Conservation (phyloP, 2,797 vertebrate genomes). For the Danio albolineatus region DNA sequence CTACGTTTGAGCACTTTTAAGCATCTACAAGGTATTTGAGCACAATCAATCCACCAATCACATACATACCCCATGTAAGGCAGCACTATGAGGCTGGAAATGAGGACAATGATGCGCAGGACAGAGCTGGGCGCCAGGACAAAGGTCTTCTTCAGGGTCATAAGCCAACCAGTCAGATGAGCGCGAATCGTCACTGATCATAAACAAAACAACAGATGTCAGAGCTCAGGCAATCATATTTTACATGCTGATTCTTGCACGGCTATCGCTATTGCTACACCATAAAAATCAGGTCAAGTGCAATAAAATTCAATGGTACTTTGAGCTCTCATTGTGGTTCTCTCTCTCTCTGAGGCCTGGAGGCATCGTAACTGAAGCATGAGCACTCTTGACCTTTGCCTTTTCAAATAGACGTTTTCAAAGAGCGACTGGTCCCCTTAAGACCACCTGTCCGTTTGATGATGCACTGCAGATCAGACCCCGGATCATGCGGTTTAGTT, state of each 20-base stretch:
- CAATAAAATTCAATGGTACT: neutral
- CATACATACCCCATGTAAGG: constrained; percentile 94
- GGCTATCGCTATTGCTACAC: neutral
- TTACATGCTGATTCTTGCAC: neutral
- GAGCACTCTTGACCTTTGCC: neutral
- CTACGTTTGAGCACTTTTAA: neutral
- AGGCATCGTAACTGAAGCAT: neutral
- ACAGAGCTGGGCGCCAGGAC: constrained; percentile 97
- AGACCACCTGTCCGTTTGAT: constrained; percentile 19
- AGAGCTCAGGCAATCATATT: neutral
- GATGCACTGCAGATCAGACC: constrained; percentile 3
- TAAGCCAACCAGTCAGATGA: constrained; percentile 97
- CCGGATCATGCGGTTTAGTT: neutral
- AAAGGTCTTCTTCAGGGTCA: constrained; percentile 99
- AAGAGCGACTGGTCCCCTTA: neutral
- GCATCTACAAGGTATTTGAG: too few relatives aligned
- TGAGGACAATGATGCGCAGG: constrained; percentile 96
- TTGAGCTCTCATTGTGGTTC: neutral
- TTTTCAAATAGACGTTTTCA: constrained; percentile 22
- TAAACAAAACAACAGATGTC: constrained; percentile 25
- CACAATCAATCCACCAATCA: neutral
- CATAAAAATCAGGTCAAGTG: neutral
- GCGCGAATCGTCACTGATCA: constrained; percentile 92
- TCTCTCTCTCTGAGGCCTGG: neutral
- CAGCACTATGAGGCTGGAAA: constrained; percentile 95